Base-by-base conservation (phyloP, 2,888 invertebrate species). In the Dendrolimus pini region DNA sequence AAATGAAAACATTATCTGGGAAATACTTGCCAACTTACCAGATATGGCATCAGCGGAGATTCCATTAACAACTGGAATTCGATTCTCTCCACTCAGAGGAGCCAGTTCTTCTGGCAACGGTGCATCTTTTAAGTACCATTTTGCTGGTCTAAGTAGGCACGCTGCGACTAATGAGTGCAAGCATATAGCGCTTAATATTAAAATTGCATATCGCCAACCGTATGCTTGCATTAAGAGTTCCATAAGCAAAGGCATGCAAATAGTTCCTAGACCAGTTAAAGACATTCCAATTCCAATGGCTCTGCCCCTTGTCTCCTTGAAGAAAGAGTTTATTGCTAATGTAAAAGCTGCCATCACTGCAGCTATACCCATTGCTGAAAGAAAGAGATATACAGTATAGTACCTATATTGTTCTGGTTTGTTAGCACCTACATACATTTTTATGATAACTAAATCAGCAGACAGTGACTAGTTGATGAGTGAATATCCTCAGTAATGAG, bases 241-340 rank as follows among this genome's bases (percentile, higher is more conserved):
- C 74, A 93, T 92, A 8, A 94, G 65, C 60, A 93, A 85, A 0
- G 94, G 94, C 91, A 94, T 92, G 56, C 92, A 69, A 62, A 94
- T 93, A n/a, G 94, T 91, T 1, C 94, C 94, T 2, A 95, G 70
- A 1, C 94, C 94, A 13, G 93, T 93, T 2, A 94, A 77, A 1
- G 94, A 93, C 92, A 94, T 92, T 47, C 92, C 92, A 7, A 93
- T 79, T 0, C 94, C 93, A 41, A 93, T 87, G 0, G 94, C 94
- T 72, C 92, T 89, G 52, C 92, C 92, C 68, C 94, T 87, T 70
- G 91, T 93, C 62, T 92, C 90, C 64, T 87, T 89, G 70, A 94
- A 94, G 74, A 93, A 94, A 7, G 93, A 92, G 77, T 94, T 94
- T 55, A 94, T 79, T 41, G 94, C 94, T 68, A 94, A 79, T 14